Conservation (phyloP, 1,140 invertebrate genomes). For the Psix sp. region DNA sequence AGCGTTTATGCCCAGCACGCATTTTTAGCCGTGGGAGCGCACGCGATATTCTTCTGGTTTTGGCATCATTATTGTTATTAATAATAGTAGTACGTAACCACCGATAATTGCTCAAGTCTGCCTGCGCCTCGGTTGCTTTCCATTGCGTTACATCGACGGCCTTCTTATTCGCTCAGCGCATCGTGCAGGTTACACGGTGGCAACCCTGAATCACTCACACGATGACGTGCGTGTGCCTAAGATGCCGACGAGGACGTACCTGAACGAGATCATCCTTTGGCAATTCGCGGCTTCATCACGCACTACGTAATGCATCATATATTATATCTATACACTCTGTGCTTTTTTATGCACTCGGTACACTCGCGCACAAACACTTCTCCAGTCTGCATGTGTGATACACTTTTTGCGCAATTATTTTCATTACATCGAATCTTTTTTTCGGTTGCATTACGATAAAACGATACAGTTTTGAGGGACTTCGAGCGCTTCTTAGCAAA, state of each 20-base stretch:
- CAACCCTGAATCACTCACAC: constrained; percentile 49
- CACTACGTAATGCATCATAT: constrained; percentile 29
- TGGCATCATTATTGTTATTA: constrained; percentile 75
- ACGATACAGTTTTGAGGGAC: constrained; percentile 26
- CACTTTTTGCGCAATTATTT: constrained; percentile 47
- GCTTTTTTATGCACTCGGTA: constrained; percentile 2
- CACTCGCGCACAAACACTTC: constrained; percentile 1
- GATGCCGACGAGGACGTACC: constrained; percentile 36
- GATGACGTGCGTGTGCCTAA: constrained; percentile 56
- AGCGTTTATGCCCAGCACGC: constrained; percentile 74
- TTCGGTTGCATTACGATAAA: constrained; percentile 23
- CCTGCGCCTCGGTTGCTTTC: constrained; percentile 72
- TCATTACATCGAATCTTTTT: constrained; percentile 31
- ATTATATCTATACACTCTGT: constrained; percentile 2
- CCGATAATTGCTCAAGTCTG: constrained; percentile 75
- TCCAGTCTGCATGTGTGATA: constrained; percentile 18
- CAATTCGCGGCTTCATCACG: constrained; percentile 48
- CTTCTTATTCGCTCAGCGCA: constrained; percentile 39
- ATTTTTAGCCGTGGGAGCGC: constrained; percentile 73
- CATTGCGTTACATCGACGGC: constrained; percentile 62
- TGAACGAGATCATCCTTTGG: constrained; percentile 53
- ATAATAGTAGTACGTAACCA: constrained; percentile 73
- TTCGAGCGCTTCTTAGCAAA: not conserved
- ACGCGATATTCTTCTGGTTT: constrained; percentile 71
- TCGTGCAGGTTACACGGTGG: constrained; percentile 46